These are phyloP conservation scores for Fulmarus glacialis DNA, from an alignment of 2,113 vertebrate genomes.

Conservation along the genomic window DNA sequence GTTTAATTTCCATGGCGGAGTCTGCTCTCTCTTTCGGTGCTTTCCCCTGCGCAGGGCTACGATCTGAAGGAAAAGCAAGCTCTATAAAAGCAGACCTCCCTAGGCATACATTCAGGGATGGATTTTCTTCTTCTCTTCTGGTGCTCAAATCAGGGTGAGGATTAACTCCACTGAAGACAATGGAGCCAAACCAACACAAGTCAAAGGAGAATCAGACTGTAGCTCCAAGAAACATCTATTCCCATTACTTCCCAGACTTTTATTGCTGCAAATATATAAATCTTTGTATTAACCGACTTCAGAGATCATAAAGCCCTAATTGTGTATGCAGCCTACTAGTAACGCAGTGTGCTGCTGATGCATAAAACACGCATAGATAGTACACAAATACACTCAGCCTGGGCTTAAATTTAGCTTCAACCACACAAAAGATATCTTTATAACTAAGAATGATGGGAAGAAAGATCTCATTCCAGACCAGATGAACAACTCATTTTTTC, in stretches of 20 bases:
- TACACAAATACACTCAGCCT: constrained; percentile 24
- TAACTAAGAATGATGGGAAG: constrained; percentile 55
- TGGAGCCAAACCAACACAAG: not conserved
- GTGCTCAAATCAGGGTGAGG: not conserved
- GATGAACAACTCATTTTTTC: constrained; percentile 52
- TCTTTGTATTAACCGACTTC: not conserved
- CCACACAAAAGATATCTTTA: constrained; percentile 51
- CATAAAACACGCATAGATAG: not conserved
- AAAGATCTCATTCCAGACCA: constrained; percentile 49
- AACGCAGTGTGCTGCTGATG: not conserved
- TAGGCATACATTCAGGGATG: not conserved
- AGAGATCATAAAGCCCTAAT: not conserved
- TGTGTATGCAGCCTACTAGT: not conserved
- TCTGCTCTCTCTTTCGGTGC: not conserved
- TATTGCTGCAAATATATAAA: not conserved
- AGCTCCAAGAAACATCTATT: not conserved
- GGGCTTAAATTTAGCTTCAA: constrained; percentile 45
- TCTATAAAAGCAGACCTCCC: not conserved
- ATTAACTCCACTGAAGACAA: not conserved
- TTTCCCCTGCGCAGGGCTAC: accelerated
- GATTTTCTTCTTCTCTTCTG: not conserved
- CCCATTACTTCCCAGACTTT: not conserved
- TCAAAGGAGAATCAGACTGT: not conserved
- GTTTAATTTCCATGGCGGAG: not conserved
- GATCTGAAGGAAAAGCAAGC: not conserved